Conservation (phyloP, 2,888 invertebrate species). For the Ophraella communa region DNA sequence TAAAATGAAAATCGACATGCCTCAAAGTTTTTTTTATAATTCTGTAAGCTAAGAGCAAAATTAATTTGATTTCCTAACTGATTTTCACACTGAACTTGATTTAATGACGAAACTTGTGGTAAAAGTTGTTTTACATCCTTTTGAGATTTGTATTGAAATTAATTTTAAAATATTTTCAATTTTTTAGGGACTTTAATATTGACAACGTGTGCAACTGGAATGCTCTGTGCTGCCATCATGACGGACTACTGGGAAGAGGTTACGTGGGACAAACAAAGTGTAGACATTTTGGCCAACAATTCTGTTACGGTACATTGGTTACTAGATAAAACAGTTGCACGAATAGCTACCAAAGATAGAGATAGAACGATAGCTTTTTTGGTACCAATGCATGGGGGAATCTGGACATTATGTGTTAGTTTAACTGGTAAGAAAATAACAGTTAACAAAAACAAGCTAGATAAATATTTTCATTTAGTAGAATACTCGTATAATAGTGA, state of each 20-base stretch:
- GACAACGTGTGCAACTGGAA: constrained; percentile 79
- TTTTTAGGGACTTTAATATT: constrained; percentile 64
- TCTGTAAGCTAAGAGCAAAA: too few species aligned
- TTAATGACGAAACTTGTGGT: too few species aligned
- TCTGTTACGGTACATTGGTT: constrained; percentile 71
- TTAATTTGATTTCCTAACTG: too few species aligned
- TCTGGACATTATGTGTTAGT: constrained; percentile 87
- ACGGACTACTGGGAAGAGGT: constrained; percentile 92
- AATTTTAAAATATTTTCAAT: not conserved
- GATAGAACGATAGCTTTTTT: constrained; percentile 66
- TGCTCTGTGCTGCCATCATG: constrained; percentile 86
- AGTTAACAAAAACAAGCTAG: not conserved
- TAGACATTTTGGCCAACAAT: constrained; percentile 66
- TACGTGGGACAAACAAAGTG: constrained; percentile 73
- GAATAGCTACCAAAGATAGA: constrained; percentile 59
- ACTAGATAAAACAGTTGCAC: constrained; percentile 77
- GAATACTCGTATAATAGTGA: too few species aligned
- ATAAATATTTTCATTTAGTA: too few species aligned
- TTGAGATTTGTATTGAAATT: too few species aligned
- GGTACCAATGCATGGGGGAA: constrained; percentile 89
- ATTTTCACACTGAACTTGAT: too few species aligned
- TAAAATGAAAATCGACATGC: too few species aligned
- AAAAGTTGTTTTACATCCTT: too few species aligned
- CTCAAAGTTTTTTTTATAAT: too few species aligned
- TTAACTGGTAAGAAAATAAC: constrained; percentile 69